Evolutionary conservation across 2,888 invertebrate species (phyloP).

Genomic region (Caenorhabditis sulstoni): DNA sequence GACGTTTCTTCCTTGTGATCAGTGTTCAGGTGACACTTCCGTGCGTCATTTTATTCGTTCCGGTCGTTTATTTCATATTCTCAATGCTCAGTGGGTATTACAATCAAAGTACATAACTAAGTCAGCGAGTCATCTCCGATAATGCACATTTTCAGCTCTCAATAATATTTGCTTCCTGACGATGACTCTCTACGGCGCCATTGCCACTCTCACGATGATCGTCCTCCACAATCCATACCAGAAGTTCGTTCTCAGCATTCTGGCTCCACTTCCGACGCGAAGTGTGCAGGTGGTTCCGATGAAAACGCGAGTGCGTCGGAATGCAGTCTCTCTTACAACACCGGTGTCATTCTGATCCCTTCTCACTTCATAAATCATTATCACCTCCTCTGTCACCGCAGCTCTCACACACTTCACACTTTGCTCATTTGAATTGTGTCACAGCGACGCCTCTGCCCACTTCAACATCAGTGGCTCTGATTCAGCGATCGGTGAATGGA

Average conservation of each 20-base stretch:
- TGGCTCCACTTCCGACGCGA: not conserved
- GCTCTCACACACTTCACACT: not conserved
- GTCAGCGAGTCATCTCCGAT: not conserved
- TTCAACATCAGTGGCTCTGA: too few species aligned
- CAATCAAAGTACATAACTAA: conserved; percentile 22
- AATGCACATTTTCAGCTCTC: conserved; percentile 10
- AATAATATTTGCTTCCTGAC: conserved; percentile 29
- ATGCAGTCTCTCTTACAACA: conserved; percentile 38
- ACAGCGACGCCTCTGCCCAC: too few species aligned
- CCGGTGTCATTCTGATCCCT: conserved; percentile 34
- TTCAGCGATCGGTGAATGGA: too few species aligned
- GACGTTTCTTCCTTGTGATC: conserved; percentile 29
- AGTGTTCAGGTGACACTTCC: conserved; percentile 27
- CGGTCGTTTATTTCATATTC: conserved; percentile 34
- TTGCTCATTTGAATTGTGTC: not conserved
- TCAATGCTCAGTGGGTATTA: conserved; percentile 35
- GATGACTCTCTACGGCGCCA: conserved; percentile 22
- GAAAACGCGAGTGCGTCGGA: conserved; percentile 33
- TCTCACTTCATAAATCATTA: conserved; percentile 28
- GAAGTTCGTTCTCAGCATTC: conserved; percentile 10
- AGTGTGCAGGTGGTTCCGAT: not conserved
- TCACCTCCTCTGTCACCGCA: not conserved
- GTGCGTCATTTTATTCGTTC: conserved; percentile 27
- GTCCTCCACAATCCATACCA: conserved; percentile 37
- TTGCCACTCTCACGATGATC: conserved; percentile 36